Conservation (phyloP, 1,140 invertebrate genomes). For the Brachionus rubens region DNA sequence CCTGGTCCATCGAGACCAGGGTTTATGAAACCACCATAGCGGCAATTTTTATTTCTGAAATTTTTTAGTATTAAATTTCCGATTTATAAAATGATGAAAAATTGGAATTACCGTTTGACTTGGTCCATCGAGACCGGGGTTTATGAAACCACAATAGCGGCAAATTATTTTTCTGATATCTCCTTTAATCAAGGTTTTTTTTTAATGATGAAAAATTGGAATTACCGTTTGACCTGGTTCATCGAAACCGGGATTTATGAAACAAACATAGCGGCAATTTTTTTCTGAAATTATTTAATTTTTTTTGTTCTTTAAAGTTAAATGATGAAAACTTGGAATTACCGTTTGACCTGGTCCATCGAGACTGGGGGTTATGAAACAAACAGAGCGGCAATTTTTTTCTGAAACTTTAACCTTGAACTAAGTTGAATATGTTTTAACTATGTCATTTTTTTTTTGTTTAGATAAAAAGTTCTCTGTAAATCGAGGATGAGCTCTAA, state of each 20-base stretch:
- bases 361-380: no score
- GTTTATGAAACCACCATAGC: not conserved
- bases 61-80: not conserved
- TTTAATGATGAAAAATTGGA: constrained; percentile 45
- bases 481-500: constrained; percentile 42
- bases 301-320: not conserved
- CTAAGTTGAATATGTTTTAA: not conserved
- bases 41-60: constrained; percentile 20
- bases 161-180: not conserved
- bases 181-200: not conserved
- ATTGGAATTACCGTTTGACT: constrained; percentile 47
- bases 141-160: not conserved
- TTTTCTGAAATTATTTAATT: not conserved
- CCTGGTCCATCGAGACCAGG: not conserved
- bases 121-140: not conserved
- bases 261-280: constrained; percentile 29
- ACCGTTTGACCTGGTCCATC: constrained; percentile 39
- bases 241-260: not conserved
- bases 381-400: constrained; percentile 31
- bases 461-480: not conserved
- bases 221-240: constrained; percentile 39
- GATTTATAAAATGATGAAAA: constrained; percentile 22
- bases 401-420: constrained; percentile 4
- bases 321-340: constrained; percentile 46
- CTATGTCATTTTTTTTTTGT: not conserved